Evolutionary conservation across 2,113 vertebrate genomes (phyloP).

Genomic region (Neomonachus schauinslandi): DNA sequence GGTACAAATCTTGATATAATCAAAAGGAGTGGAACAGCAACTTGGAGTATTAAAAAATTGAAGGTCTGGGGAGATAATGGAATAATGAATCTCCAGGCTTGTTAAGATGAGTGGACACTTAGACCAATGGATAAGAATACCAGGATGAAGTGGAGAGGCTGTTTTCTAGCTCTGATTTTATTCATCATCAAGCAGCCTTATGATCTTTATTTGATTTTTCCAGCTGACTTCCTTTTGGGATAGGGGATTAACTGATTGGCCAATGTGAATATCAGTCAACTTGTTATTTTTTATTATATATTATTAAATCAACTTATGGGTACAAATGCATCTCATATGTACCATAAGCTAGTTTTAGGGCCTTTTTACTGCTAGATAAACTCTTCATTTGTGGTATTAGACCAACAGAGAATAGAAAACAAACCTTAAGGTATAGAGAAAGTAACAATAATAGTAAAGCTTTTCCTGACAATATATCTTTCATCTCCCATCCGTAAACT

Average conservation of each 20-base stretch:
- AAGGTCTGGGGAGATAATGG: not conserved
- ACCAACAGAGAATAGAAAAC: slow-evolving; percentile 28
- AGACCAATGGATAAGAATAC: slow-evolving; percentile 18
- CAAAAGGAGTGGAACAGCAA: slow-evolving; percentile 14
- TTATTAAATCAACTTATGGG: slow-evolving; percentile 41
- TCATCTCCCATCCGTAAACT: not conserved
- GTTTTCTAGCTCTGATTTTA: slow-evolving; percentile 42
- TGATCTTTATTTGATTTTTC: slow-evolving; percentile 47
- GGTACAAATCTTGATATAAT: slow-evolving; percentile 34
- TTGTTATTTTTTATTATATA: slow-evolving; percentile 20
- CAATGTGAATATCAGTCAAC: not conserved
- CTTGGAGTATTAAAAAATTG: slow-evolving; percentile 15
- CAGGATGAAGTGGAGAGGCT: not conserved
- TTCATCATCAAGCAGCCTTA: not conserved
- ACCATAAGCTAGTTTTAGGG: slow-evolving; percentile 41
- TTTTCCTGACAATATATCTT: slow-evolving; percentile 40
- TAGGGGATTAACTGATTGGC: slow-evolving; percentile 18
- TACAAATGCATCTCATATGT: slow-evolving; percentile 14
- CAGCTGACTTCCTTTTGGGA: slow-evolving; percentile 40
- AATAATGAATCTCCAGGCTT: slow-evolving; percentile 15
- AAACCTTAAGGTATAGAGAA: slow-evolving; percentile 26
- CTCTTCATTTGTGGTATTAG: slow-evolving; percentile 42
- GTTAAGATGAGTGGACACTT: not conserved
- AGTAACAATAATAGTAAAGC: slow-evolving; percentile 24
- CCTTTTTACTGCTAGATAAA: slow-evolving; percentile 4